These are phyloP conservation scores for Trypoxylon attenuatum DNA, from an alignment of 2,888 invertebrate genomes.

Conservation along the genomic window DNA sequence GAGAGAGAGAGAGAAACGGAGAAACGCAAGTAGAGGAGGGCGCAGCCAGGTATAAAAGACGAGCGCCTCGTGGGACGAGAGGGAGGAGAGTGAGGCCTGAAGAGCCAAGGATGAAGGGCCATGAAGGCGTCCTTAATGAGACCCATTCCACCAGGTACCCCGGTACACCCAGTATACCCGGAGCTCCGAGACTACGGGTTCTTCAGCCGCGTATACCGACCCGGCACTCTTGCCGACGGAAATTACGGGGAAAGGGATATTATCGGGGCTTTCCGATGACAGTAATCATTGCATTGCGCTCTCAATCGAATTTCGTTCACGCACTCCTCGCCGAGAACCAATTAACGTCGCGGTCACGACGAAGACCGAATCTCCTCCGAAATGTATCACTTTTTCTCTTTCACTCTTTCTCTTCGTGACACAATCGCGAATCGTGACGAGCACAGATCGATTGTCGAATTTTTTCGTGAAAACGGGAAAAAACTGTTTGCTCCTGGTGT, in stretches of 20 bases:
- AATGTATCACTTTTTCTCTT: too few relatives aligned
- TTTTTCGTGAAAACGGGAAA: too few relatives aligned
- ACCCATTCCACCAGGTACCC: slow-evolving; percentile 63
- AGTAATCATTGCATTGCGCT: slow-evolving; percentile 55
- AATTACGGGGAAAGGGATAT: slow-evolving; percentile 57
- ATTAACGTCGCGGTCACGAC: too few relatives aligned
- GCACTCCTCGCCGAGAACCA: too few relatives aligned
- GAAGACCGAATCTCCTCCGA: too few relatives aligned
- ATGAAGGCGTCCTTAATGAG: slow-evolving; percentile 68
- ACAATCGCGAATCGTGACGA: too few relatives aligned
- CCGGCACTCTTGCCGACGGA: slow-evolving; percentile 39
- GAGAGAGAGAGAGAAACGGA: slow-evolving; percentile 29
- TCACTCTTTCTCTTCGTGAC: too few relatives aligned
- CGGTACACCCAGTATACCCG: slow-evolving; percentile 2
- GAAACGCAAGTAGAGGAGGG: slow-evolving; percentile 50
- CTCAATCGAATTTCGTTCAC: slow-evolving; percentile 43
- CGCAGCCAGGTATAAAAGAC: slow-evolving; percentile 61
- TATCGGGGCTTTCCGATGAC: slow-evolving; percentile 56
- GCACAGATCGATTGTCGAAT: too few relatives aligned
- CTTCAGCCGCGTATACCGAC: slow-evolving; percentile 38
- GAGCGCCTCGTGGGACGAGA: slow-evolving; percentile 42
- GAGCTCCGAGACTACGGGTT: slow-evolving; percentile 50
- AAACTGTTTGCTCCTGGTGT: too few relatives aligned
- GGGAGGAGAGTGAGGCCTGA: slow-evolving; percentile 42
- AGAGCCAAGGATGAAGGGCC: slow-evolving; percentile 62